Percentiles rank a stretch among this genome's conserved stretches.
These are phyloP conservation scores for Plemyria rubiginata DNA, from an alignment of 2,888 invertebrate genomes.

Conservation along the genomic window DNA sequence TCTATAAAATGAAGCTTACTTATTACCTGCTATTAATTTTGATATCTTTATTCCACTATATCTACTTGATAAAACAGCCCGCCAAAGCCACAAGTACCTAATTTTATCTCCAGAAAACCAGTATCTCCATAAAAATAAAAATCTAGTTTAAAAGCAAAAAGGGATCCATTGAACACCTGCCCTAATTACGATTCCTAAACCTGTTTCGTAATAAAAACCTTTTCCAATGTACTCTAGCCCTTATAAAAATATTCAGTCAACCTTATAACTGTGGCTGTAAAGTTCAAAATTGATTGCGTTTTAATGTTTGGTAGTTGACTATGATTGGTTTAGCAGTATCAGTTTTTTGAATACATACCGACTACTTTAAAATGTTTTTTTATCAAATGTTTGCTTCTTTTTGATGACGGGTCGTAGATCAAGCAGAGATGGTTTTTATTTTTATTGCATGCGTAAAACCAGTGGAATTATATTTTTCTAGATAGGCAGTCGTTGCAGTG, in stretches of 20 bases:
- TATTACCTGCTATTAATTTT: constrained; percentile 14
- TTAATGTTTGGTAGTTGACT: neutral
- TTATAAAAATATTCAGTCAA: neutral
- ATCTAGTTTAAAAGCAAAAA: constrained; percentile 57
- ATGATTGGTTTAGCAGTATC: constrained; percentile 34
- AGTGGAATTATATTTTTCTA: constrained; percentile 21
- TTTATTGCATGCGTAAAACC: constrained; percentile 45
- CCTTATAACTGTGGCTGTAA: constrained; percentile 33
- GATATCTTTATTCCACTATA: constrained; percentile 19
- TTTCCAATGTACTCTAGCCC: constrained; percentile 20
- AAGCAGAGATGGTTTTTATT: constrained; percentile 39
- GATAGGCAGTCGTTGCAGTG: constrained; percentile 3
- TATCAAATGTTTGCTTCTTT: constrained; percentile 56
- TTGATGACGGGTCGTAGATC: constrained; percentile 49
- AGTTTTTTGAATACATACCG: constrained; percentile 58
- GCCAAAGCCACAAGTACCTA: constrained; percentile 9
- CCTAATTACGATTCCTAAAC: constrained; percentile 75
- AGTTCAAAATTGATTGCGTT: constrained; percentile 41
- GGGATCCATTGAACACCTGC: constrained; percentile 71
- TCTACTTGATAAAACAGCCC: constrained; percentile 17
- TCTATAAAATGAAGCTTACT: neutral
- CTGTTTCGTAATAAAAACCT: constrained; percentile 55
- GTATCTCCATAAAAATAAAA: constrained; percentile 45
- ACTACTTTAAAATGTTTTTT: constrained; percentile 76
- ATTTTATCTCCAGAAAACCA: constrained; percentile 13